phyloP scores from a whole-genome alignment of 2,888 invertebrate genomes.

The Lasioglossum figueresi region DNA sequence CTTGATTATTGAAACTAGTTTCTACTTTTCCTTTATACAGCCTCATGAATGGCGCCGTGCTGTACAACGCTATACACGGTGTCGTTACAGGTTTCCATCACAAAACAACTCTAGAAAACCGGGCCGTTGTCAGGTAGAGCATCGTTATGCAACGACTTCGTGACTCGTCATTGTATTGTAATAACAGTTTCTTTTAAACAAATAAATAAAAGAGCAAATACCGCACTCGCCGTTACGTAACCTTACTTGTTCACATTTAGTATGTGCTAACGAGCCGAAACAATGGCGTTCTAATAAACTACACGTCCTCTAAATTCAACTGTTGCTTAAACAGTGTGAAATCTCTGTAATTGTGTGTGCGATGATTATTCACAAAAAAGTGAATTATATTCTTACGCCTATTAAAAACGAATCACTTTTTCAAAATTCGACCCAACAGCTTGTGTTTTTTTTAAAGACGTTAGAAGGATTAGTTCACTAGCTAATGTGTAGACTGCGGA shows the following conservation, averaged over 20 bases:
- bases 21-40: background rate
- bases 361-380: background rate
- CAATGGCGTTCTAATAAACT: background rate
- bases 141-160: constrained; percentile 13
- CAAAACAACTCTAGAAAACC: background rate
- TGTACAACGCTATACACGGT: background rate
- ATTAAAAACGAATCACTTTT: too few relatives aligned
- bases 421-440: too few relatives aligned
- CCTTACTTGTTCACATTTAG: background rate
- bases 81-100: background rate
- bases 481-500: too few relatives aligned
- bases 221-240: background rate
- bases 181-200: background rate
- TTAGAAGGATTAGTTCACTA: too few relatives aligned
- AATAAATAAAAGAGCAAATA: constrained; percentile 4
- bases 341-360: background rate
- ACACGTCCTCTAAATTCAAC: background rate
- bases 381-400: too few relatives aligned
- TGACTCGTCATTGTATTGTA: constrained; percentile 27
- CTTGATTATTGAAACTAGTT: background rate
- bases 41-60: background rate
- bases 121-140: background rate
- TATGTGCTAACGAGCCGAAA: background rate
- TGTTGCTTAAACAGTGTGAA: background rate
- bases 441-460: too few relatives aligned